phyloP scores from a whole-genome alignment of 2,797 vertebrate genomes.

The Strix occidentalis region DNA sequence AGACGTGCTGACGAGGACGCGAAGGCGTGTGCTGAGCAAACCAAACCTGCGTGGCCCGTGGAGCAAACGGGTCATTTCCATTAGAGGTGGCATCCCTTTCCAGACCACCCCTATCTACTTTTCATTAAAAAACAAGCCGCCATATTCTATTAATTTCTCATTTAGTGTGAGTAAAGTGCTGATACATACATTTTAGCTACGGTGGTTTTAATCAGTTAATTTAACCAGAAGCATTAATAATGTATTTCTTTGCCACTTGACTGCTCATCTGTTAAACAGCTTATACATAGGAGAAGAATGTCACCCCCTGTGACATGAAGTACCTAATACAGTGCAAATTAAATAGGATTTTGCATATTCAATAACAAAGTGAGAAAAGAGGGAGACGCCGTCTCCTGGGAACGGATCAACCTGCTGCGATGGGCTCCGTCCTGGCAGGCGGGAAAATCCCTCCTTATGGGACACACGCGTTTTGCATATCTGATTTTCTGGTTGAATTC shows the following conservation, averaged over 20 bases:
- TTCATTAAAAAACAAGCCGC: constrained; percentile 47
- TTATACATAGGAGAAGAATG: constrained; percentile 69
- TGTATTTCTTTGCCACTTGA: constrained; percentile 78
- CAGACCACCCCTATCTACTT: constrained; percentile 39
- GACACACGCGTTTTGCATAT: fast-evolving
- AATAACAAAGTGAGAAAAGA: constrained; percentile 5
- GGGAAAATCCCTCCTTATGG: not conserved
- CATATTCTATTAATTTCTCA: constrained; percentile 74
- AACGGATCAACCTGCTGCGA: not conserved
- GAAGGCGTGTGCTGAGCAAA: fast-evolving
- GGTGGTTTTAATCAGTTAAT: constrained; percentile 80
- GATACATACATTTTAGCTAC: constrained; percentile 76
- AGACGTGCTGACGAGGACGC: fast-evolving
- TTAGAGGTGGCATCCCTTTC: not conserved
- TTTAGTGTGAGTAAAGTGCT: constrained; percentile 69
- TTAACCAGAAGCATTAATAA: constrained; percentile 81
- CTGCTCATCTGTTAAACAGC: constrained; percentile 79
- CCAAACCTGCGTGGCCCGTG: fast-evolving
- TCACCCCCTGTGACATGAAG: constrained; percentile 72
- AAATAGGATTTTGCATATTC: constrained; percentile 69
- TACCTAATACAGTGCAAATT: constrained; percentile 62
- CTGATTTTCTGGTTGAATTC: constrained; percentile 17
- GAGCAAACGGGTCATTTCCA: fast-evolving
- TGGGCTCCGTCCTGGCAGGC: not conserved
- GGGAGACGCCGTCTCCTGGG: not conserved